phyloP scores from a whole-genome alignment of 2,797 vertebrate species.

The Hemitrygon akajei region DNA sequence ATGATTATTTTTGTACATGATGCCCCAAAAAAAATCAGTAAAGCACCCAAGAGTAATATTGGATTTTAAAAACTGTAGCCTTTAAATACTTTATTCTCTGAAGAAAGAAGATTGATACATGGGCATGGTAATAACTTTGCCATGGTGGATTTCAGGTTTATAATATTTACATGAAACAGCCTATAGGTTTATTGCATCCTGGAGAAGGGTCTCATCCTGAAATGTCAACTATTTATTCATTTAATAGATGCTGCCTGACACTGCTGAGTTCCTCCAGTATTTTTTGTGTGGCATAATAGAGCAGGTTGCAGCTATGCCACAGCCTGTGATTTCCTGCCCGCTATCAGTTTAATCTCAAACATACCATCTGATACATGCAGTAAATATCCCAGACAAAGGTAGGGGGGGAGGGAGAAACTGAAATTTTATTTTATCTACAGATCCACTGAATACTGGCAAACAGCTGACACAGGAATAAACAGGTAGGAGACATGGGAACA shows the following conservation, averaged over 20 bases:
- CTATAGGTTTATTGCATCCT: neutral
- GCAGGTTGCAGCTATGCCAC: no score
- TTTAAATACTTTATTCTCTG: neutral
- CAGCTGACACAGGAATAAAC: neutral
- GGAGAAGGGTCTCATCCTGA: no score
- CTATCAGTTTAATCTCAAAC: conserved; percentile 5
- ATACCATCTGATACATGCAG: neutral
- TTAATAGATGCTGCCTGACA: no score
- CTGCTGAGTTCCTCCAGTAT: no score
- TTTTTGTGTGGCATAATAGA: no score
- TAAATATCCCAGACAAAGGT: neutral
- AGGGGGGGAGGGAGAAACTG: neutral
- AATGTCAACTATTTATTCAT: no score
- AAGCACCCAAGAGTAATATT: neutral
- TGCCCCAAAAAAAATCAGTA: neutral
- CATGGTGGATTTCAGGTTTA: neutral
- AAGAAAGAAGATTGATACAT: neutral
- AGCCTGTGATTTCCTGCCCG: conserved; percentile 6
- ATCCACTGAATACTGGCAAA: neutral
- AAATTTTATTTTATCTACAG: neutral
- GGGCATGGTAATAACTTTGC: neutral
- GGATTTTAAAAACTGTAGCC: neutral
- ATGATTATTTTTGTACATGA: neutral
- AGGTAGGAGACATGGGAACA: neutral
- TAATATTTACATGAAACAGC: neutral